Conservation (phyloP, 2,113 vertebrate genomes). For the Amphiprion percula region DNA sequence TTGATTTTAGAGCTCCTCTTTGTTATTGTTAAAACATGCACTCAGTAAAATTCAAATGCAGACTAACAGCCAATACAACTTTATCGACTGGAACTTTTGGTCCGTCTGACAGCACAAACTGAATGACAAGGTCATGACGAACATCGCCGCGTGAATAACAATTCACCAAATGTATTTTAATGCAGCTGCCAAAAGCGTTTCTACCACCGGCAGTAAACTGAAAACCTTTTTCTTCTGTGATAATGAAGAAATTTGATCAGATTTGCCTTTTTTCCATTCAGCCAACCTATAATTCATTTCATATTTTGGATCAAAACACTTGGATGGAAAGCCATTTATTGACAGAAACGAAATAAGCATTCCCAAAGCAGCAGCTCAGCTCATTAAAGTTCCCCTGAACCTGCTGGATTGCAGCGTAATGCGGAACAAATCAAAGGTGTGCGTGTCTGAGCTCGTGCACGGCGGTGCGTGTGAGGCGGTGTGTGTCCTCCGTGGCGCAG, state of each 20-base stretch:
- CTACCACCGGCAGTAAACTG: conserved; percentile 12
- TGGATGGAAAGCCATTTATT: conserved; percentile 41
- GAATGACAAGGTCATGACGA: conserved; percentile 24
- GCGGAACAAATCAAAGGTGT: conserved; percentile 3
- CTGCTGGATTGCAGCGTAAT: conserved; percentile 27
- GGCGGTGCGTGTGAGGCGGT: neutral
- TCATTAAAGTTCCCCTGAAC: conserved; percentile 41
- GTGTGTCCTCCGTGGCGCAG: conserved; percentile 30
- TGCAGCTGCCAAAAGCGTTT: conserved; percentile 19
- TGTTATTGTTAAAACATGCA: neutral
- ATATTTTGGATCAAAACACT: conserved; percentile 43
- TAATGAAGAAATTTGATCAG: conserved; percentile 40
- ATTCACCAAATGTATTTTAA: conserved; percentile 17
- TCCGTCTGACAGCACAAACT: conserved; percentile 31
- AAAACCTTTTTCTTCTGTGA: conserved; percentile 31
- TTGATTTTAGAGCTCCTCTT: neutral
- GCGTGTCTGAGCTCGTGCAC: conserved; percentile 12
- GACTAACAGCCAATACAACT: neutral
- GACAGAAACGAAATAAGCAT: conserved; percentile 55
- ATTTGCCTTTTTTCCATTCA: conserved; percentile 28
- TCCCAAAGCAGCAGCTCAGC: conserved; percentile 39
- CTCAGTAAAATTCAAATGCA: neutral
- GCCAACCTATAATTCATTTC: conserved; percentile 22
- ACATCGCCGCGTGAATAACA: conserved; percentile 32
- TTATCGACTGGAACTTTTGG: neutral